These are phyloP conservation scores for Coreoperca whiteheadi DNA, from an alignment of 2,113 vertebrate species.

Conservation along the genomic window DNA sequence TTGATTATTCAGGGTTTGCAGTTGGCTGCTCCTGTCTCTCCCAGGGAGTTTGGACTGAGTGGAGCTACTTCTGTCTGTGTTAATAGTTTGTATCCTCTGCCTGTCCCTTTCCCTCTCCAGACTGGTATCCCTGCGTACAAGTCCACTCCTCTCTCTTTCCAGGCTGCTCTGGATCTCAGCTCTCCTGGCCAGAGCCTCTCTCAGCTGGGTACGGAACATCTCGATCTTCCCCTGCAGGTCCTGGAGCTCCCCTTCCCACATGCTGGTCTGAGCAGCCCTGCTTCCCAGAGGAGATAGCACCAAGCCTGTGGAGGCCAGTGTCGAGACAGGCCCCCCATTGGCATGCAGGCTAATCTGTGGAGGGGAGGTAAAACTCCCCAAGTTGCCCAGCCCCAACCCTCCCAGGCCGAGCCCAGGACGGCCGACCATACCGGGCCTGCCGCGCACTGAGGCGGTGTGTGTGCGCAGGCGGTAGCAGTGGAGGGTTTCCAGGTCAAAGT, in stretches of 20 bases:
- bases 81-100: slow-evolving; percentile 75
- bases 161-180: slow-evolving; percentile 88
- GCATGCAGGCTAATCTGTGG: slow-evolving; percentile 72
- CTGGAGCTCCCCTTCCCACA: slow-evolving; percentile 85
- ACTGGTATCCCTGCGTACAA: slow-evolving; percentile 74
- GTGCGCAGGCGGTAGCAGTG: slow-evolving; percentile 83
- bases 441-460: slow-evolving; percentile 76
- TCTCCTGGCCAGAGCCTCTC: slow-evolving; percentile 85
- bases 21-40: slow-evolving; percentile 72
- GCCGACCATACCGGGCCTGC: slow-evolving; percentile 72
- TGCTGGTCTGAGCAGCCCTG: slow-evolving; percentile 63
- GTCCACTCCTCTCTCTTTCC: slow-evolving; percentile 73
- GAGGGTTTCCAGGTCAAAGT: slow-evolving; percentile 87
- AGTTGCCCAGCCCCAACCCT: slow-evolving; percentile 61
- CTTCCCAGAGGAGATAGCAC: slow-evolving; percentile 76
- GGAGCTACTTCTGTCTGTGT: slow-evolving; percentile 73
- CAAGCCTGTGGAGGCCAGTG: slow-evolving; percentile 64
- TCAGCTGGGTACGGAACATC: slow-evolving; percentile 85
- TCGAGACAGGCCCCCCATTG: slow-evolving; percentile 66
- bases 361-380: slow-evolving; percentile 67
- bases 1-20: slow-evolving; percentile 80
- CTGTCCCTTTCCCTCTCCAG: slow-evolving; percentile 73
- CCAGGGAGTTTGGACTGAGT: slow-evolving; percentile 68
- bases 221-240: slow-evolving; percentile 89
- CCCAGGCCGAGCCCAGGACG: slow-evolving; percentile 78